A percentile compares a stretch with the other conserved stretches of the same genome.
Evolutionary conservation across 2,113 vertebrate species (phyloP).

Genomic region (Micronycteris hirsuta): DNA sequence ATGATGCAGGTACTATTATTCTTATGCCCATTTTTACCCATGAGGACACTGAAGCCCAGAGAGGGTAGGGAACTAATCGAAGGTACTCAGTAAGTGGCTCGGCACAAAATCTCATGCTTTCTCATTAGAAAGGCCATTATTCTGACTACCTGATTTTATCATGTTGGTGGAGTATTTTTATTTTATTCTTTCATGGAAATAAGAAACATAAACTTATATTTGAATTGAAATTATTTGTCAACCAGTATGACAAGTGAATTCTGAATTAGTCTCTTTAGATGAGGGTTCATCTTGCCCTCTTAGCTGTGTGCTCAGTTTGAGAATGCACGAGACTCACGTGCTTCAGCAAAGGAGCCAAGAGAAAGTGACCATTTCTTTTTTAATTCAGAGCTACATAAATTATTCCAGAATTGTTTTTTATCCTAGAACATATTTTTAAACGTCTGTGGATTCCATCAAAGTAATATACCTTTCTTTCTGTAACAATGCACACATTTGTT

Average conservation of each 20-base stretch:
- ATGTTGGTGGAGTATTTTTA: neutral
- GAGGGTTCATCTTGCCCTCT: neutral
- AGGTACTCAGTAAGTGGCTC: neutral
- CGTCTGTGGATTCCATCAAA: neutral
- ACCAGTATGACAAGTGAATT: neutral
- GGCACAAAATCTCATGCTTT: neutral
- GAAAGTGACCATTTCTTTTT: neutral
- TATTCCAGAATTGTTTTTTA: neutral
- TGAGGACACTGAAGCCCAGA: neutral
- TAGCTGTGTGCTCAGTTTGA: neutral
- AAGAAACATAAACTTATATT: neutral
- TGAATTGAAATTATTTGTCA: neutral
- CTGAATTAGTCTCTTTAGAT: neutral
- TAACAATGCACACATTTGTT: neutral
- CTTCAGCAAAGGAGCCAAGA: neutral
- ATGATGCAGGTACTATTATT: neutral
- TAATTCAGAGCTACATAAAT: neutral
- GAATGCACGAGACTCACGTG: neutral
- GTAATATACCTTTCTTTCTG: neutral
- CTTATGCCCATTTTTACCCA: neutral
- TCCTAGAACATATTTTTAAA: neutral
- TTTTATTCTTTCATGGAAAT: neutral
- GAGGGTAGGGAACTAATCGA: neutral
- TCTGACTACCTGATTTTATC: neutral
- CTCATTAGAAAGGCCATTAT: neutral